A percentile compares a stretch with the other conserved stretches of the same genome.
phyloP scores from a whole-genome alignment of 2,888 invertebrate genomes.

The Heliconius ismenius region DNA sequence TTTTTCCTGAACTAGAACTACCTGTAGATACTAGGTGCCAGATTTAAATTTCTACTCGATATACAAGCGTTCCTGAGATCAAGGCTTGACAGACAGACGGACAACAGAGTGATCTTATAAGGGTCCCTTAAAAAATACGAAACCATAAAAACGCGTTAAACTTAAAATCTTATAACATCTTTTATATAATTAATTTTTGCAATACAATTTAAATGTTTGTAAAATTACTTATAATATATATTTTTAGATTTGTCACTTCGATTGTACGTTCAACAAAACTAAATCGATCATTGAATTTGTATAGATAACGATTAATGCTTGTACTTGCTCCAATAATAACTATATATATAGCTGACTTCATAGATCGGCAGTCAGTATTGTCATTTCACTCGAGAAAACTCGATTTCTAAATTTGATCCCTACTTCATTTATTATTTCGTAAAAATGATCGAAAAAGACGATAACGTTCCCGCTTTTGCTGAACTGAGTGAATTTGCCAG shows the following conservation, averaged over 20 bases:
- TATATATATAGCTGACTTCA: constrained; percentile 38
- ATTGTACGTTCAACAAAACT: constrained; percentile 22
- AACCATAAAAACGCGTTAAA: too few relatives aligned
- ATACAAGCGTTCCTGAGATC: too few relatives aligned
- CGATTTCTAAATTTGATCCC: constrained; percentile 20
- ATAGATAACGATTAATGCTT: constrained; percentile 32
- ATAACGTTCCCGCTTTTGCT: constrained; percentile 61
- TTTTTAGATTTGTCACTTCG: background rate
- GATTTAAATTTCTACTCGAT: too few relatives aligned
- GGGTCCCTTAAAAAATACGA: too few relatives aligned
- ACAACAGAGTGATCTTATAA: too few relatives aligned
- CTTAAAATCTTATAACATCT: too few relatives aligned
- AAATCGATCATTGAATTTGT: constrained; percentile 30
- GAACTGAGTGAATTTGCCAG: constrained; percentile 77
- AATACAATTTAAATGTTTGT: too few relatives aligned
- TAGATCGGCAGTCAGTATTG: constrained; percentile 30
- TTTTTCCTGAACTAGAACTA: too few relatives aligned
- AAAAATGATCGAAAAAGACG: constrained; percentile 61
- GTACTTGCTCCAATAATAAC: constrained; percentile 28
- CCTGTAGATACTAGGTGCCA: too few relatives aligned
- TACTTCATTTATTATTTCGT: background rate
- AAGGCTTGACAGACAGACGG: too few relatives aligned
- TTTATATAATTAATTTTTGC: too few relatives aligned
- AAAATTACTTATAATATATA: background rate
- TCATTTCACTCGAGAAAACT: constrained; percentile 12